phyloP scores from a whole-genome alignment of 2,888 invertebrate genomes.

The Sacculina carcini region DNA sequence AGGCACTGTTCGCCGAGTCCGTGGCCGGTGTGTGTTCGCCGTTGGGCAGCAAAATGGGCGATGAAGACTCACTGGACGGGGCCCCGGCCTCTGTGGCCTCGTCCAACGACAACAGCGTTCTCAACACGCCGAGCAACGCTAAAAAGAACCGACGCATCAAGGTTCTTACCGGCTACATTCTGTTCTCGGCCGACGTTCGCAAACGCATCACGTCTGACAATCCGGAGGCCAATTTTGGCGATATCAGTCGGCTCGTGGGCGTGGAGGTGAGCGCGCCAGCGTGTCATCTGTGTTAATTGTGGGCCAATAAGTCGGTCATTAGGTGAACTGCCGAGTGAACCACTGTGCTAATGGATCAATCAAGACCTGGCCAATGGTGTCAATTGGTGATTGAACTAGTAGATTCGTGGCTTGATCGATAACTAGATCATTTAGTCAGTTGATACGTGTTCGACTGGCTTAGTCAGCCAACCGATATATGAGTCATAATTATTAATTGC shows the following conservation, averaged over 20 bases:
- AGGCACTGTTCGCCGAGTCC: not conserved
- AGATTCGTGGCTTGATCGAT: too few species aligned
- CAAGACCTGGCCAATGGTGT: too few species aligned
- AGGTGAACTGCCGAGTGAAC: too few species aligned
- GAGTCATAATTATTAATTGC: too few species aligned
- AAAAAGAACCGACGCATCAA: constrained; percentile 8
- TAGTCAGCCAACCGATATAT: too few species aligned
- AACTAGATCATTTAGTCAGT: too few species aligned
- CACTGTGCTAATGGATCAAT: too few species aligned
- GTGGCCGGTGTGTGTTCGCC: constrained; percentile 15
- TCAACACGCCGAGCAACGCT: constrained; percentile 9
- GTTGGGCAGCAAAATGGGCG: constrained; percentile 17
- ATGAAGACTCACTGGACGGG: constrained; percentile 51
- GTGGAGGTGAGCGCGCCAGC: constrained; percentile 27
- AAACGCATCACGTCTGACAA: constrained; percentile 76
- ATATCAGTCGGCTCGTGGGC: constrained; percentile 44
- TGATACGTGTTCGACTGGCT: too few species aligned
- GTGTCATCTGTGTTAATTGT: not conserved
- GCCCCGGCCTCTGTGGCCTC: constrained; percentile 55
- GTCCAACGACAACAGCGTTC: constrained; percentile 11
- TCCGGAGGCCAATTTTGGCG: constrained; percentile 79
- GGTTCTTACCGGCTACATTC: constrained; percentile 66
- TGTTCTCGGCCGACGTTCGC: constrained; percentile 87
- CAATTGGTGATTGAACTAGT: too few species aligned
- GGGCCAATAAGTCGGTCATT: too few species aligned